Evolutionary conservation across 2,797 vertebrate species (phyloP).

Genomic region (Nothura maculosa): DNA sequence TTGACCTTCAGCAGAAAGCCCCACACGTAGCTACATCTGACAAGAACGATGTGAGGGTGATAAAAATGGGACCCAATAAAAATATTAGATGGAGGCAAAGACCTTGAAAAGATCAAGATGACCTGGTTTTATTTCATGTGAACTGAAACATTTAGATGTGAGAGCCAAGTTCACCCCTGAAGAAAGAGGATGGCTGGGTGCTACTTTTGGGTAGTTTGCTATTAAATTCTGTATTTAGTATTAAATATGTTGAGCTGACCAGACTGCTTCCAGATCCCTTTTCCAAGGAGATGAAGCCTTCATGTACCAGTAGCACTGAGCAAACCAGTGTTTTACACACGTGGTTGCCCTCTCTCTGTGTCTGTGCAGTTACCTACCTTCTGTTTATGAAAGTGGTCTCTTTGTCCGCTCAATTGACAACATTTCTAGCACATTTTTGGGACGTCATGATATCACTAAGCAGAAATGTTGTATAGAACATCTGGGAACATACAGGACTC

Average conservation of each 20-base stretch:
- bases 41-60: neutral
- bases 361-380: neutral
- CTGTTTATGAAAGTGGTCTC: neutral
- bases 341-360: rapidly evolving
- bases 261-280: neutral
- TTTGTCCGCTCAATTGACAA: neutral
- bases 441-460: neutral
- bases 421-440: neutral
- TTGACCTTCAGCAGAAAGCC: neutral
- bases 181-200: neutral
- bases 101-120: neutral
- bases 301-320: neutral
- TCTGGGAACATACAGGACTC: neutral
- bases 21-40: neutral
- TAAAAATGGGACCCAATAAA: neutral
- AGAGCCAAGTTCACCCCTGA: neutral
- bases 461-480: neutral
- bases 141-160: neutral
- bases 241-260: neutral
- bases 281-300: neutral
- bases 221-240: neutral
- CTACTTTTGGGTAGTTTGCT: rapidly evolving
- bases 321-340: rapidly evolving
- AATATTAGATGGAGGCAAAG: neutral
- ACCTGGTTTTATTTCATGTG: neutral